Evolutionary conservation across 2,113 vertebrate genomes (phyloP).

Genomic region (Copsychus sechellarum): DNA sequence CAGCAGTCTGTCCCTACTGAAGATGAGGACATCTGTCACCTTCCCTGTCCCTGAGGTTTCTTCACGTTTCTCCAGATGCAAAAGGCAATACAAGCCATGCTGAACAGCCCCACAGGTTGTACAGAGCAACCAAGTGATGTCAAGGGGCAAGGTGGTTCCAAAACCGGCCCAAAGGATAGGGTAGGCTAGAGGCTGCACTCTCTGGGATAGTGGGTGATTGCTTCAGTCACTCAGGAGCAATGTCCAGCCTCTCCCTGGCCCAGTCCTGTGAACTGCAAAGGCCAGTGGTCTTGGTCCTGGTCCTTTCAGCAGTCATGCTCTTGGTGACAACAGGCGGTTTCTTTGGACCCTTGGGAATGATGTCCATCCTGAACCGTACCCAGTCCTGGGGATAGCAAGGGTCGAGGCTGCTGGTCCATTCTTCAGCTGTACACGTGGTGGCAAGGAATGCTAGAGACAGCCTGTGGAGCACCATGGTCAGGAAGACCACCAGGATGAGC

Average conservation of each 20-base stretch:
- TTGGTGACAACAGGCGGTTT: rapidly evolving
- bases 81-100: neutral
- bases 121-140: neutral
- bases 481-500: neutral
- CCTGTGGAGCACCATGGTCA: neutral
- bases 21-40: neutral
- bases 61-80: neutral
- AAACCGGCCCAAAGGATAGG: neutral
- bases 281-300: neutral
- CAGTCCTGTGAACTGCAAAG: neutral
- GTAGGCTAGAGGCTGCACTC: neutral
- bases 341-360: neutral
- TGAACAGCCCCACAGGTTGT: neutral
- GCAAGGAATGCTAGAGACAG: neutral
- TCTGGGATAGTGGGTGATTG: neutral
- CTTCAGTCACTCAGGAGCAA: neutral
- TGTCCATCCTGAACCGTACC: neutral
- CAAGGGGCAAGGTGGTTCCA: neutral
- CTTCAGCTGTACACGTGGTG: rapidly evolving
- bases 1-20: neutral
- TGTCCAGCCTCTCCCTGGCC: neutral
- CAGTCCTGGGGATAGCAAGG: neutral
- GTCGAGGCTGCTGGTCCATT: neutral
- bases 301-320: neutral
- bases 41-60: neutral